Conservation (phyloP, 1,140 invertebrate species). For the Coptotermes formosanus region DNA sequence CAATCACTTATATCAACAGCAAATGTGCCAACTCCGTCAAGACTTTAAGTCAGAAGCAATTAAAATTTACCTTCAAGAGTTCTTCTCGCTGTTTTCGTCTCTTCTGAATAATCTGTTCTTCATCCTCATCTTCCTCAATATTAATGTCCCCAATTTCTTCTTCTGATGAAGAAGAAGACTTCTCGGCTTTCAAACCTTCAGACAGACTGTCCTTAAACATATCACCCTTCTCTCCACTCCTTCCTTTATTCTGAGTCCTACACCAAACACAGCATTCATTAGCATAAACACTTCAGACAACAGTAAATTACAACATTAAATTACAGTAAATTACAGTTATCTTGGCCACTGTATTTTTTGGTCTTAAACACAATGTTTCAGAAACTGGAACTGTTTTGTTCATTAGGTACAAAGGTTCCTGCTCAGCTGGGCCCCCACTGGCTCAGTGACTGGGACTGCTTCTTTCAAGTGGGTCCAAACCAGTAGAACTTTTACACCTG, state of each 20-base stretch:
- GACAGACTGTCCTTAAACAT: slow-evolving; percentile 82
- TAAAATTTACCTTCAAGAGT: slow-evolving; percentile 68
- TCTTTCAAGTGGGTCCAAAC: too few species aligned
- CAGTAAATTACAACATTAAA: background rate
- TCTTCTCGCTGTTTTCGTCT: slow-evolving; percentile 87
- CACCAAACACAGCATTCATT: slow-evolving; percentile 19
- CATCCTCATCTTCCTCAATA: slow-evolving; percentile 87
- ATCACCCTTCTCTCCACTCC: slow-evolving; percentile 55
- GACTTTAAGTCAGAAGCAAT: background rate
- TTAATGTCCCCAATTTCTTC: slow-evolving; percentile 67
- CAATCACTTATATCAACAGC: background rate
- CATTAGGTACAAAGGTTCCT: too few species aligned
- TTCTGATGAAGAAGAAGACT: slow-evolving; percentile 59
- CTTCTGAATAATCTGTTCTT: slow-evolving; percentile 89
- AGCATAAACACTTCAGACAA: background rate
- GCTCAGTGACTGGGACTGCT: too few species aligned
- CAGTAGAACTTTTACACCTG: too few species aligned
- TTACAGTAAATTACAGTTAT: too few species aligned
- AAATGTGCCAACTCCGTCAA: background rate
- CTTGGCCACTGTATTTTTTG: too few species aligned
- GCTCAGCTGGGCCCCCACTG: too few species aligned
- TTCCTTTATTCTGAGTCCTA: slow-evolving; percentile 37
- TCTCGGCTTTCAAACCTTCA: slow-evolving; percentile 68
- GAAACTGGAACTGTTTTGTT: too few species aligned
- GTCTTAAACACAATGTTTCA: too few species aligned